phyloP scores from a whole-genome alignment of 2,797 vertebrate species.

The Intellagama lesueurii region DNA sequence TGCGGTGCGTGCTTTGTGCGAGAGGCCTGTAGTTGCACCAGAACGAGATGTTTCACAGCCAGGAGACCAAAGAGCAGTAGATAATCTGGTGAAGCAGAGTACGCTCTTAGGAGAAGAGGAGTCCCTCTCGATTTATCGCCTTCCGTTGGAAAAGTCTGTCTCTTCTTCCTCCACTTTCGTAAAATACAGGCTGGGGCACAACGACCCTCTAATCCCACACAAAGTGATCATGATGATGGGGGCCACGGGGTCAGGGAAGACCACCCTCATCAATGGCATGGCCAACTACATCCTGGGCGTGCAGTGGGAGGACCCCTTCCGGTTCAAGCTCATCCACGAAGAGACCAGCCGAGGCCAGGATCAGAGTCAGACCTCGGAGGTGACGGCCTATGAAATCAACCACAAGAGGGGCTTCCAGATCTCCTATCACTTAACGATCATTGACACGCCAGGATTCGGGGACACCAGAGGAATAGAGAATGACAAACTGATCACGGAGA shows the following conservation, averaged over 20 bases:
- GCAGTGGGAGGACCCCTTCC: conserved; percentile 21
- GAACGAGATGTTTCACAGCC: neutral
- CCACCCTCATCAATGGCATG: conserved; percentile 45
- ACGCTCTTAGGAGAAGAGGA: neutral
- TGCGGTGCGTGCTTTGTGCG: no score
- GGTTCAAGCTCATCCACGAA: conserved; percentile 28
- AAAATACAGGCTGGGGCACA: conserved; percentile 24
- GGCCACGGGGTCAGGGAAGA: conserved; percentile 40
- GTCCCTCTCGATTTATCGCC: neutral
- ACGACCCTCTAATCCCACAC: neutral
- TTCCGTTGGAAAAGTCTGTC: neutral
- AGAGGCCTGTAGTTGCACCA: neutral
- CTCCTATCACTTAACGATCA: conserved; percentile 57
- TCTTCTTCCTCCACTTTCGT: neutral
- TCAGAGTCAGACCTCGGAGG: conserved; percentile 36
- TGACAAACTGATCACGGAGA: neutral
- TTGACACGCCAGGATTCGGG: conserved; percentile 63
- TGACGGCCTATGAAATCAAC: conserved; percentile 27
- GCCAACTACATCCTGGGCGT: conserved; percentile 47
- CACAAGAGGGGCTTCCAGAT: neutral
- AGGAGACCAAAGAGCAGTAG: neutral
- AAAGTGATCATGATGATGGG: conserved; percentile 29
- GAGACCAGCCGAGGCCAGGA: conserved; percentile 15
- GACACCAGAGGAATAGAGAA: conserved; percentile 39
- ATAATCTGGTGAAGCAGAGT: neutral